phyloP scores from a whole-genome alignment of 2,888 invertebrate genomes.

The Drosophila cracens region DNA sequence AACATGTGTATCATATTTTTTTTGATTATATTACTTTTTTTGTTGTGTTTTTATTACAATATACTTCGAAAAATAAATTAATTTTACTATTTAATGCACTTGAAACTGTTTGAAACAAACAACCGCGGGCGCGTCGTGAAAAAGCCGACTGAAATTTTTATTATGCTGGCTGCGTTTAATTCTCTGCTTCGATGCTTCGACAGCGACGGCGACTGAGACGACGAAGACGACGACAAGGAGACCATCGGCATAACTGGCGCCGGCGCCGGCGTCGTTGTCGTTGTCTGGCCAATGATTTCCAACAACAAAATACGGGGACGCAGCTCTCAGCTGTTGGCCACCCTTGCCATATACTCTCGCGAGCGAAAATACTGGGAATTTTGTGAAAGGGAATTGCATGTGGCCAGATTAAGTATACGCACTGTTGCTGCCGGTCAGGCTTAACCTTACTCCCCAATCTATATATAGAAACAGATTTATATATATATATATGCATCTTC shows the following conservation, averaged over 20 bases:
- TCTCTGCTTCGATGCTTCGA: constrained; percentile 62
- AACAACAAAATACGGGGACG: constrained; percentile 64
- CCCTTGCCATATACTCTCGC: constrained; percentile 37
- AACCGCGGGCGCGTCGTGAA: constrained; percentile 78
- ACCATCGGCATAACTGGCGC: constrained; percentile 27
- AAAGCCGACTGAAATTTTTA: constrained; percentile 79
- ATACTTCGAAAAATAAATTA: constrained; percentile 19
- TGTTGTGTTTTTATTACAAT: constrained; percentile 8
- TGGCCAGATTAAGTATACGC: constrained; percentile 68
- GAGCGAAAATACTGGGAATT: constrained; percentile 53
- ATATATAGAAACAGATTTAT: neutral
- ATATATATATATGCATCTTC: constrained; percentile 4
- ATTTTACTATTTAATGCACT: constrained; percentile 25
- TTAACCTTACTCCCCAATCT: neutral
- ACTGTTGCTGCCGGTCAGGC: constrained; percentile 49
- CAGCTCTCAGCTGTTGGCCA: constrained; percentile 73
- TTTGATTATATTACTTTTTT: neutral
- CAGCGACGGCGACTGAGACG: neutral
- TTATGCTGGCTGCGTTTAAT: constrained; percentile 65
- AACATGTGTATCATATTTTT: constrained; percentile 15
- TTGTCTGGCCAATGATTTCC: constrained; percentile 55
- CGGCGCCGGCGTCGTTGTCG: constrained; percentile 55
- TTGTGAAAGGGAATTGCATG: constrained; percentile 49
- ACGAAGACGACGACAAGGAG: constrained; percentile 17
- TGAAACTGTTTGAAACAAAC: constrained; percentile 56